These are phyloP conservation scores for Oreochromis spilurus DNA, from an alignment of 2,113 vertebrate genomes.

Conservation along the genomic window DNA sequence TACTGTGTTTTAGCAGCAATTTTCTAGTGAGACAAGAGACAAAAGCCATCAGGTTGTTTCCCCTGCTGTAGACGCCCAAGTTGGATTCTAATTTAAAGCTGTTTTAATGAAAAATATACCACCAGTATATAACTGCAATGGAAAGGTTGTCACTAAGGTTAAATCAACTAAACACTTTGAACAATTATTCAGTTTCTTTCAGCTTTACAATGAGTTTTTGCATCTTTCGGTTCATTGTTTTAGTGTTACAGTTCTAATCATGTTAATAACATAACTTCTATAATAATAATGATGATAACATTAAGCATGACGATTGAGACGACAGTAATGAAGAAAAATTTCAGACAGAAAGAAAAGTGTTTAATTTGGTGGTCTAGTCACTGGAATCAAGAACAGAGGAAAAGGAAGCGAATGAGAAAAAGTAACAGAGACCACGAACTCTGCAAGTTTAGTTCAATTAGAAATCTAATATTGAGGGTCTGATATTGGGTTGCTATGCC, in stretches of 20 bases:
- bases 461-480: background rate
- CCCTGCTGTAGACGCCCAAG: background rate
- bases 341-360: background rate
- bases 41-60: background rate
- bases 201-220: background rate
- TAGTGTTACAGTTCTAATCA: background rate
- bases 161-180: background rate
- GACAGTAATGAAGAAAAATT: accelerated
- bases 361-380: background rate
- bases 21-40: background rate
- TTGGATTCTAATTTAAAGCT: background rate
- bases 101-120: background rate
- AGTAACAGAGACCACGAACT: background rate
- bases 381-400: background rate
- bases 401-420: background rate
- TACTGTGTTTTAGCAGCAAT: background rate
- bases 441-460: background rate
- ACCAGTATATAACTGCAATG: accelerated
- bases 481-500: background rate
- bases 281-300: accelerated
- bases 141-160: background rate
- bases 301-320: background rate
- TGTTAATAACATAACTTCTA: background rate
- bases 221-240: background rate
- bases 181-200: background rate